Base-by-base conservation (phyloP, 2,888 invertebrate species). In the Dioctria rufipes region DNA sequence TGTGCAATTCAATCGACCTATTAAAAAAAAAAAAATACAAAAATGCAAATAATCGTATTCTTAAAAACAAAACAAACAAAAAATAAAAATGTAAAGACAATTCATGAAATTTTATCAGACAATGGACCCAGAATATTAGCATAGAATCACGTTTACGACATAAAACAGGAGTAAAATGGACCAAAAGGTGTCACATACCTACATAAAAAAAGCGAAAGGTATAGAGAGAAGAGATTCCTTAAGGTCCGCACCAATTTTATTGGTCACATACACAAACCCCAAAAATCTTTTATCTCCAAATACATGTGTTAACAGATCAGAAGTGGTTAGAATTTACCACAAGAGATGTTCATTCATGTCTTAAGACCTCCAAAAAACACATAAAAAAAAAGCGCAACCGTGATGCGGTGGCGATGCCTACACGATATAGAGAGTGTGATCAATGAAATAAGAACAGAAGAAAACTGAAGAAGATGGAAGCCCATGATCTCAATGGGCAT, bases 301-400 rank as follows among this genome's bases (percentile, higher is more conserved):
- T 78, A 81, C 82, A 82, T 82, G 82, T 81, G 82, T 82, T 80
- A 78, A 67, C 80, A 60, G 80, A 80, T 80, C 67, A 80, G 69
- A 80, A 78, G 51, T 78, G 69, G 69, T 78, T 78, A 77, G 61
- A 80, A 60, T 80, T 54, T 71, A 61, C 61, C 80, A 80, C 71
- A 71, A 71, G 8, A 37, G 67, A 67, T 71, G 49, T 80, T 69
- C 71, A 71, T 80, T 69, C 80, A 80, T 80, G 69, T 71, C 71
- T 80, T 71, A 61, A 63, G 37, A 46, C 49, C 66, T 80, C 58
- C 25, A 25, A 69, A 61, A 43, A 80, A 42, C 67, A 67, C 43
- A 78, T 9, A 66, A 65, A 78, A 77, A 39, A 79, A 58, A 79
- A 79, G 46, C 9, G 60, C 67, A 79, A 61, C 60, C 79, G 40